Evolutionary conservation across 2,113 vertebrate genomes (phyloP).

Genomic region (Antechinus flavipes): DNA sequence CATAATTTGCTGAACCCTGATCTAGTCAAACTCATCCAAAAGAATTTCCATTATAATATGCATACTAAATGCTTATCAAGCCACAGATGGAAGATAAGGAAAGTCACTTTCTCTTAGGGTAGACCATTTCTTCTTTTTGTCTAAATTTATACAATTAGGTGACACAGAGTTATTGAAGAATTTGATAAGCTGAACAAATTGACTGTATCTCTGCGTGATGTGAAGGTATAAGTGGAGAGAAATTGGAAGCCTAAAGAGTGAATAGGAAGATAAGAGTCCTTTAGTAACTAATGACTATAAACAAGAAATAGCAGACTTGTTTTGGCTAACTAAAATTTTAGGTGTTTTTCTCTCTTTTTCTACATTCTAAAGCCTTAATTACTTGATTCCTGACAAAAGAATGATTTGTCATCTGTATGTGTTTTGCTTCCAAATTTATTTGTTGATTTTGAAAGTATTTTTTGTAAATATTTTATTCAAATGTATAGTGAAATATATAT

Average conservation of each 20-base stretch:
- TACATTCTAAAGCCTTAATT: background rate
- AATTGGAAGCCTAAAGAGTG: background rate
- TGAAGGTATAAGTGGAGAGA: background rate
- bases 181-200: background rate
- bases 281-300: background rate
- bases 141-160: background rate
- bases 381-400: background rate
- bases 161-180: background rate
- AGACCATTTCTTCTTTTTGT: background rate
- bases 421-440: background rate
- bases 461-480: background rate
- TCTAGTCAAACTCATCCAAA: background rate
- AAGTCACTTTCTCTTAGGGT: background rate
- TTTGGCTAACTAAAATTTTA: background rate
- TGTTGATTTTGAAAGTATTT: background rate
- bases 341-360: background rate
- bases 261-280: background rate
- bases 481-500: too few species aligned
- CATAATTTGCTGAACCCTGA: background rate
- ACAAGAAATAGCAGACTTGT: background rate
- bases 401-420: background rate
- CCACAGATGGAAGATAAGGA: background rate
- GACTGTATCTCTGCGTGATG: background rate
- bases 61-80: background rate
- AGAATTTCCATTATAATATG: background rate